phyloP scores from a whole-genome alignment of 2,888 invertebrate species.

The Kryphioiulus occultus region DNA sequence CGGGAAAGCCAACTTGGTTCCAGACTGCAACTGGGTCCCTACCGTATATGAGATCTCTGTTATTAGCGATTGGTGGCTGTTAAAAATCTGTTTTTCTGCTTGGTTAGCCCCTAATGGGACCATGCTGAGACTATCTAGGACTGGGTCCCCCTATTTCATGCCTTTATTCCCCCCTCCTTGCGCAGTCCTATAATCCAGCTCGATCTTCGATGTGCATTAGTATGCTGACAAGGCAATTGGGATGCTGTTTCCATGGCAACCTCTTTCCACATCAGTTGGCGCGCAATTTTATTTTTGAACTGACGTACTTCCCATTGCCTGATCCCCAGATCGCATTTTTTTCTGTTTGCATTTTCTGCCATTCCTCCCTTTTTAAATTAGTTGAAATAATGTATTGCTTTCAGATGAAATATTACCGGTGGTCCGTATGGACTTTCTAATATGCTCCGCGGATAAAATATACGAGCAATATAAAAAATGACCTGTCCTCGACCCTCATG shows the following conservation, averaged over 20 bases:
- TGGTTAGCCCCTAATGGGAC: constrained; percentile 41
- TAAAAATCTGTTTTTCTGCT: constrained; percentile 45
- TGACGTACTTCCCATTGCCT: constrained; percentile 27
- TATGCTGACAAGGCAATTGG: constrained; percentile 47
- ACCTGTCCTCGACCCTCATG: constrained; percentile 8
- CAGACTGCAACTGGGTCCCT: not conserved
- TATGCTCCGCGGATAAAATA: not conserved
- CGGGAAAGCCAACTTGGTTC: not conserved
- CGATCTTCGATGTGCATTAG: constrained; percentile 43
- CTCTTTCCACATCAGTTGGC: constrained; percentile 45
- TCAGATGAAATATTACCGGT: constrained; percentile 6
- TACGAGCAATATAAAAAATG: not conserved
- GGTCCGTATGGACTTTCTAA: constrained; percentile 9
- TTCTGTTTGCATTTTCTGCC: not conserved
- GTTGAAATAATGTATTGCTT: constrained; percentile 35
- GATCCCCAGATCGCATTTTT: not conserved
- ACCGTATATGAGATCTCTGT: not conserved
- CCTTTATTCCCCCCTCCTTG: not conserved
- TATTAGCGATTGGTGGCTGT: constrained; percentile 36
- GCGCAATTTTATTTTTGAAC: constrained; percentile 44
- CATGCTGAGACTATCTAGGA: constrained; percentile 27
- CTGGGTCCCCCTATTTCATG: not conserved
- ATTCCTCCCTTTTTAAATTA: constrained; percentile 21
- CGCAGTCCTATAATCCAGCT: not conserved
- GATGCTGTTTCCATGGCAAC: constrained; percentile 43